Evolutionary conservation across 2,797 vertebrate species (phyloP), one percentile per base, ranked within the genome.

Genomic region (Poecilia wingei): DNA sequence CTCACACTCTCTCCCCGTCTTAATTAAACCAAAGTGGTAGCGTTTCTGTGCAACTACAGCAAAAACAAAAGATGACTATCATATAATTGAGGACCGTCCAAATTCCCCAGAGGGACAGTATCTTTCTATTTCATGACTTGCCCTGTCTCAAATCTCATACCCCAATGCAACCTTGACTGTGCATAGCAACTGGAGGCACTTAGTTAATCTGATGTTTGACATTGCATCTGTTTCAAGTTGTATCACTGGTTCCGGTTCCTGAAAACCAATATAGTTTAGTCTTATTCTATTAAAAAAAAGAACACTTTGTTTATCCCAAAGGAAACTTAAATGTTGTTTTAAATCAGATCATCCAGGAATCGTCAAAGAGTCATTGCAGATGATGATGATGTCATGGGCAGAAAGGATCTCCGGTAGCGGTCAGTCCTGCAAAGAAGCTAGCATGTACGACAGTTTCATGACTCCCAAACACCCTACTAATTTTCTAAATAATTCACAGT

Each of bases 81-180:
- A 92, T 84, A 93, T 93, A 94, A 94, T 93, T 92, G 91, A 89
- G 84, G 72, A 16, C 72, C 81, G 84, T 80, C 80, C 76, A 73
- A 78, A 86, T 84, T 79, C 59, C 86, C 85, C 22, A 3, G 25
- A 53, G 90, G 87, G 81, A 70, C 82, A 49, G 25, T n/a, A 45
- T 82, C 31, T 70, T 45, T 72, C 75, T 41, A 55, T 81, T 79
- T 79, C 39, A 73, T 39, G 41, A 5, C 51, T 72, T 79, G 75
- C 20, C 79, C 78, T 39, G 79, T 84, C 87, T 87, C 68, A 84
- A 76, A 89, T 83, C 80, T 81, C 64, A 80, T 64, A 90, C 74
- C 47, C 68, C 31, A 76, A 78, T 80, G 36, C 55, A 84, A 88
- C 70, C 74, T 86, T 5, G 4, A 77, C 53, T 72, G 72, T 87